phyloP scores from a whole-genome alignment of 2,797 vertebrate genomes.

The Notolabrus celidotus region DNA sequence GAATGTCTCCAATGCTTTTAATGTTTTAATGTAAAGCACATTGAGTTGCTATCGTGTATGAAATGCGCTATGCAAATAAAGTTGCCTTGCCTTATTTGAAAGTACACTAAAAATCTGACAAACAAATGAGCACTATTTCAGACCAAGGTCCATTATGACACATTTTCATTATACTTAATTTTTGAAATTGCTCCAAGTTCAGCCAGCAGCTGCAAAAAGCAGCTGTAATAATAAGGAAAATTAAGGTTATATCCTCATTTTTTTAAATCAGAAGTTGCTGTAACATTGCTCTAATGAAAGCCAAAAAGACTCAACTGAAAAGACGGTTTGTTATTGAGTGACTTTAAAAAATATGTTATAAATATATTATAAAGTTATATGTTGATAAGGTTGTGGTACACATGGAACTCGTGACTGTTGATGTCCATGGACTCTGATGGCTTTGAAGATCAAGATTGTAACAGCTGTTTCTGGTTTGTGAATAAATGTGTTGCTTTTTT shows the following conservation, averaged over 20 bases:
- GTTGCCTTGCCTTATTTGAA: too few species aligned
- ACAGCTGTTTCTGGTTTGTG: background rate
- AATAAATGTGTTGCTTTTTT: background rate
- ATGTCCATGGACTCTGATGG: background rate
- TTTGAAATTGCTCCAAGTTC: background rate
- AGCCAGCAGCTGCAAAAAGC: too few species aligned
- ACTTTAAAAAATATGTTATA: background rate
- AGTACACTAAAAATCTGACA: too few species aligned
- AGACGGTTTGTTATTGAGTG: background rate
- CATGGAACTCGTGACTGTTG: background rate
- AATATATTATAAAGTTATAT: too few species aligned
- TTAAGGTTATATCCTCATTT: background rate
- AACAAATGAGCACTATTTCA: too few species aligned
- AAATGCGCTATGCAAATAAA: too few species aligned
- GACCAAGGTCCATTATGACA: too few species aligned
- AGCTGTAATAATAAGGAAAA: background rate
- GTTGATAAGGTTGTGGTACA: background rate
- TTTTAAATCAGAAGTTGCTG: background rate
- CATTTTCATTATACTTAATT: too few species aligned
- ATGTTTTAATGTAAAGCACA: too few species aligned
- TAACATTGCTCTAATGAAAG: background rate
- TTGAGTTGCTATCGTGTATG: too few species aligned
- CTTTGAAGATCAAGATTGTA: background rate
- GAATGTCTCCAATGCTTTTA: too few species aligned
- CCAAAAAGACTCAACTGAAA: background rate